These are phyloP conservation scores for Nomada hirtipes DNA, from an alignment of 2,888 invertebrate species.

Conservation along the genomic window DNA sequence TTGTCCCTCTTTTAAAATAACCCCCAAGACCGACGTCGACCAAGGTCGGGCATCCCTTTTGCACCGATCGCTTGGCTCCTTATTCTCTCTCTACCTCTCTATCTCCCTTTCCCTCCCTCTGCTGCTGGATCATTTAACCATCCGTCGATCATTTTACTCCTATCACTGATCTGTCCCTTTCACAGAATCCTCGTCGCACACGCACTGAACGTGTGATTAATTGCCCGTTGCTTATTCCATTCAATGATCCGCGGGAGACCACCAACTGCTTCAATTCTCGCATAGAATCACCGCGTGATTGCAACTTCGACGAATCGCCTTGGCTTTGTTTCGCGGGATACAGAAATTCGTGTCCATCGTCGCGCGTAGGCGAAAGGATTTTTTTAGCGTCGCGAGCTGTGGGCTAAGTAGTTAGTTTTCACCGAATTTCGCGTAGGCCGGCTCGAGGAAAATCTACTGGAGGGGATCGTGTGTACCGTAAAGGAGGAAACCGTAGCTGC, in stretches of 20 bases:
- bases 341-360: too few species aligned
- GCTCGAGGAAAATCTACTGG: slow-evolving; percentile 6
- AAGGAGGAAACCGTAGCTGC: neutral
- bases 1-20: slow-evolving; percentile 62
- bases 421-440: neutral
- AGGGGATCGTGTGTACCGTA: neutral
- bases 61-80: neutral
- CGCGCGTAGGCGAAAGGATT: neutral
- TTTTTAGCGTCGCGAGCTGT: neutral
- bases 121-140: neutral
- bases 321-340: too few species aligned
- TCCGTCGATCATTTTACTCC: neutral
- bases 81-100: neutral
- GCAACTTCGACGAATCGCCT: too few species aligned
- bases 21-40: slow-evolving; percentile 28
- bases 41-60: slow-evolving; percentile 43
- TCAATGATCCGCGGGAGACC: too few species aligned
- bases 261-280: too few species aligned
- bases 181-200: neutral
- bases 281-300: too few species aligned
- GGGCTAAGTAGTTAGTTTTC: neutral
- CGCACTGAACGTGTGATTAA: neutral
- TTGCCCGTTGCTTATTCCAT: neutral
- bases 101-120: neutral
- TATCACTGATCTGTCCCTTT: neutral